These are phyloP conservation scores for Dromiciops gliroides DNA, from an alignment of 2,113 vertebrate species.

Conservation along the genomic window DNA sequence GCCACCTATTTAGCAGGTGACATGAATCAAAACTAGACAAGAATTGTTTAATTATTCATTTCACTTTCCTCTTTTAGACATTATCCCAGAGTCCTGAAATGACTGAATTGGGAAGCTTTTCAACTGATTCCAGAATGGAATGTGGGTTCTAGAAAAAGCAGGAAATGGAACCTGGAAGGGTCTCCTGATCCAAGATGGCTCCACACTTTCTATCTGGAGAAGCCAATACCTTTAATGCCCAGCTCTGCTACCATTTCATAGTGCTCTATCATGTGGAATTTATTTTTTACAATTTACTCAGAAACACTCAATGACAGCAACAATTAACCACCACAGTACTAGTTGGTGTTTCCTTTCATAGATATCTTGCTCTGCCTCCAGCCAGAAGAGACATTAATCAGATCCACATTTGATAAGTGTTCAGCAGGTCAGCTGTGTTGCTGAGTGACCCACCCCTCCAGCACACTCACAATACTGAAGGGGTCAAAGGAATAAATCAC, in stretches of 20 bases:
- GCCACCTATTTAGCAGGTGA: background rate
- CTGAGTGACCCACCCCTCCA: background rate
- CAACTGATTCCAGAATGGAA: background rate
- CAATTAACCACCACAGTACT: slow-evolving; percentile 49
- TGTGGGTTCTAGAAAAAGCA: background rate
- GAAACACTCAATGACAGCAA: background rate
- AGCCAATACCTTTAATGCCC: background rate
- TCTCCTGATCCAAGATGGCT: background rate
- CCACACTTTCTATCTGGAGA: background rate
- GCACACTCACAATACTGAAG: background rate
- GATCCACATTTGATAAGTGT: slow-evolving; percentile 39
- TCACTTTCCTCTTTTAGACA: slow-evolving; percentile 1
- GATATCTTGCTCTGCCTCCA: background rate
- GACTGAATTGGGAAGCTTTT: background rate
- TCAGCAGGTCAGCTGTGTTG: background rate
- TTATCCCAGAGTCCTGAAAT: background rate
- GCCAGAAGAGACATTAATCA: slow-evolving; percentile 54
- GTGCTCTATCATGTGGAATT: background rate
- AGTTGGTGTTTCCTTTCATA: background rate
- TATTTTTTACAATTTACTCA: slow-evolving; percentile 53
- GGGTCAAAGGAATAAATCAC: slow-evolving; percentile 16
- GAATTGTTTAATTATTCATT: background rate
- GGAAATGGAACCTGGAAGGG: background rate
- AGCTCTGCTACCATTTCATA: slow-evolving; percentile 1
- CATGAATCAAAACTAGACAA: background rate